Percentiles rank a stretch among this genome's conserved stretches.
Conservation (phyloP, 35 echinoderm and acorn worm genomes). For the Heliocidaris erythrogramma region DNA sequence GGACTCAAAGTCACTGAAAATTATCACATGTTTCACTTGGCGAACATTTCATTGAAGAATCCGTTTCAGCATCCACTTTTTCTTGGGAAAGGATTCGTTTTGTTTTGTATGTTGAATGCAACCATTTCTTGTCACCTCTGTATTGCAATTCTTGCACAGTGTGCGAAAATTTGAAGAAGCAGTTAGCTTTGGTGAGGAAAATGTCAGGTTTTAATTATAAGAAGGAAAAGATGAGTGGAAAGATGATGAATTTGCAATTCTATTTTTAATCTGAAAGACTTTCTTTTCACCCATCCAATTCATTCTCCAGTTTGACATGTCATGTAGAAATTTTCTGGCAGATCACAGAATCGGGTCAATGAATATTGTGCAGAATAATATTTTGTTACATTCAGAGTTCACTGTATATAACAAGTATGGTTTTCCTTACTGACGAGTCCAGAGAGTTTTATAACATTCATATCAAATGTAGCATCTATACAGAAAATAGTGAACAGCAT, state of each 20-base stretch:
- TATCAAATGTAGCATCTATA: slow-evolving; percentile 3
- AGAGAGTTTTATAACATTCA: slow-evolving; percentile 13
- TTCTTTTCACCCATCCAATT: not conserved
- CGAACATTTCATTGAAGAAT: not conserved
- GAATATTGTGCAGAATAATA: slow-evolving; percentile 1
- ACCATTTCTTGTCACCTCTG: not conserved
- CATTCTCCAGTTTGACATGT: not conserved
- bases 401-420: slow-evolving; percentile 18
- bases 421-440: not conserved
- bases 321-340: not conserved
- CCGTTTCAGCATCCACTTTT: not conserved
- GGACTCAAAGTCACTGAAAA: not conserved
- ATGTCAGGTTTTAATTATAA: too few species aligned
- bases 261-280: not conserved
- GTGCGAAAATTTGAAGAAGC: not conserved
- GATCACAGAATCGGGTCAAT: not conserved
- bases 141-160: not conserved
- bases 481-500: not conserved
- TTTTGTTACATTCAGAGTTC: slow-evolving; percentile 5
- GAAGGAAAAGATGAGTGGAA: too few species aligned
- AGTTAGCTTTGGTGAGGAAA: not conserved
- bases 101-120: not conserved
- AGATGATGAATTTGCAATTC: not conserved
- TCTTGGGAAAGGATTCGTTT: not conserved
- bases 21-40: not conserved